A percentile compares a stretch with the other conserved stretches of the same genome.
Conservation (phyloP, 2,888 invertebrate species). For the Synergus itoensis region DNA sequence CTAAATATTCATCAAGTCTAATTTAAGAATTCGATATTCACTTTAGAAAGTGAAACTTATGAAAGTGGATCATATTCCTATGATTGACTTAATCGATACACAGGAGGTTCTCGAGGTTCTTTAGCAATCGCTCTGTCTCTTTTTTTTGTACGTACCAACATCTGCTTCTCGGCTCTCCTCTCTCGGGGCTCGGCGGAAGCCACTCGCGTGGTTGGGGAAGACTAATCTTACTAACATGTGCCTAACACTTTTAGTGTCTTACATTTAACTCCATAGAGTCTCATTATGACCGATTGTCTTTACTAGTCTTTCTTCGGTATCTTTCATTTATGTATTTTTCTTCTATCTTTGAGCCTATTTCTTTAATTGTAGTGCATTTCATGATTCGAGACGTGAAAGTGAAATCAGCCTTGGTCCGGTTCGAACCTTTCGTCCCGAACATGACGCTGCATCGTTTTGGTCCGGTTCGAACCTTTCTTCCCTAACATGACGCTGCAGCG, state of each 20-base stretch:
- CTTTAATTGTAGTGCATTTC: constrained; percentile 1
- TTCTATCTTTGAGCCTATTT: constrained; percentile 36
- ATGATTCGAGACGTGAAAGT: constrained; percentile 8
- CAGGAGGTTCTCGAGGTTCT: constrained; percentile 48
- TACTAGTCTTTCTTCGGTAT: constrained; percentile 7
- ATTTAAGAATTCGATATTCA: neutral
- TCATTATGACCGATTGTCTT: constrained; percentile 18
- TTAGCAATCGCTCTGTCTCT: constrained; percentile 50
- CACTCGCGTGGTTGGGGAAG: constrained; percentile 76
- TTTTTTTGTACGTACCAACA: constrained; percentile 64
- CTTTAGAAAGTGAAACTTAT: neutral
- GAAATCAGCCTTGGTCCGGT: neutral
- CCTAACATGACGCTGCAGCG: too few relatives aligned
- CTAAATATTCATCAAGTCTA: neutral
- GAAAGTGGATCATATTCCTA: too few relatives aligned
- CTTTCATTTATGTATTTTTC: constrained; percentile 11
- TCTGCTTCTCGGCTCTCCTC: constrained; percentile 77
- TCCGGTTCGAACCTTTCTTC: too few relatives aligned
- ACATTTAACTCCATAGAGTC: constrained; percentile 25
- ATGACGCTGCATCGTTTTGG: too few relatives aligned
- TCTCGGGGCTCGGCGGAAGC: constrained; percentile 78
- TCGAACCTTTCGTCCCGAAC: too few relatives aligned
- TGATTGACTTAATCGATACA: neutral
- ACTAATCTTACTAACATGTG: constrained; percentile 74
- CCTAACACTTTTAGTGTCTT: constrained; percentile 61